Evolutionary conservation across 2,888 invertebrate species (phyloP).

Genomic region (Vesta saturnalis): DNA sequence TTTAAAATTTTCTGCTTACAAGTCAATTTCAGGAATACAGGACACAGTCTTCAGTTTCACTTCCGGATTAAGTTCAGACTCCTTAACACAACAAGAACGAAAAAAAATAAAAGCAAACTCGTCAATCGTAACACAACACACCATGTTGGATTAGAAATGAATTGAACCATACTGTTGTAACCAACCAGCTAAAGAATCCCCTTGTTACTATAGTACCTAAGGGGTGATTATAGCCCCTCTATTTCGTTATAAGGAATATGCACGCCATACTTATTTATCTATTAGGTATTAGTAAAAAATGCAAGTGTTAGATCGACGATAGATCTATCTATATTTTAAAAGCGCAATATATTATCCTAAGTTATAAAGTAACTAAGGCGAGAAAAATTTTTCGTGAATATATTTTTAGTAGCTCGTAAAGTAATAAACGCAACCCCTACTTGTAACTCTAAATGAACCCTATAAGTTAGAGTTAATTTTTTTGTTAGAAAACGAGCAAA

Average conservation of each 20-base stretch:
- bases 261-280: constrained; percentile 17
- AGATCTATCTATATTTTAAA: too few species aligned
- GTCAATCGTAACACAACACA: constrained; percentile 49
- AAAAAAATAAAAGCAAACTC: constrained; percentile 44
- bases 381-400: constrained; percentile 35
- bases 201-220: constrained; percentile 42
- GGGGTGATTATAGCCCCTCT: constrained; percentile 45
- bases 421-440: constrained; percentile 42
- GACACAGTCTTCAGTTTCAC: constrained; percentile 32
- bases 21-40: not conserved
- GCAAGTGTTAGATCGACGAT: too few species aligned
- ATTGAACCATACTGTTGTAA: constrained; percentile 51
- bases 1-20: constrained; percentile 9
- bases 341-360: too few species aligned
- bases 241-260: constrained; percentile 34
- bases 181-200: constrained; percentile 57
- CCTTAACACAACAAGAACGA: constrained; percentile 44
- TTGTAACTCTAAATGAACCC: constrained; percentile 5
- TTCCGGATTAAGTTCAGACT: constrained; percentile 47
- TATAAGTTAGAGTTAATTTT: constrained; percentile 5
- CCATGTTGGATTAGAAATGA: constrained; percentile 52
- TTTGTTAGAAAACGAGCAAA: constrained; percentile 10
- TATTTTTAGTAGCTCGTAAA: constrained; percentile 41
- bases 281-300: too few species aligned
- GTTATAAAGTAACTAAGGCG: constrained; percentile 18